Conservation (phyloP, 2,888 invertebrate species). For the Proisotoma minuta region DNA sequence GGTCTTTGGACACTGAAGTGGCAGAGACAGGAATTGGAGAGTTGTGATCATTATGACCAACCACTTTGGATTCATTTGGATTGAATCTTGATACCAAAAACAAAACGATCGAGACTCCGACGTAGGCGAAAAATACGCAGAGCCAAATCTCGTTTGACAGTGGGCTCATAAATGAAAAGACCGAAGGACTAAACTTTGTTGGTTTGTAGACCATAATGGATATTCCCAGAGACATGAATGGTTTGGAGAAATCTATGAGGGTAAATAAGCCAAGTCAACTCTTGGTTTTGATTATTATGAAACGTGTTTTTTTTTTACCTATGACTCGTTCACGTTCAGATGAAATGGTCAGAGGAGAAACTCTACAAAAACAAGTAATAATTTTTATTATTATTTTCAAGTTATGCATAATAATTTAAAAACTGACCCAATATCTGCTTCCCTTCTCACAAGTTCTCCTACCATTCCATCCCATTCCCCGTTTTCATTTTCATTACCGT, state of each 20-base stretch:
- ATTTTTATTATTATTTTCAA: no score
- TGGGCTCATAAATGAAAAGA: conserved; percentile 96
- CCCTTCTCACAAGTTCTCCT: conserved; percentile 79
- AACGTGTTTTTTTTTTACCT: no score
- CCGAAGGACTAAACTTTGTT: conserved; percentile 73
- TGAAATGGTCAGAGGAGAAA: conserved; percentile 92
- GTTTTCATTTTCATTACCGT: conserved; percentile 71
- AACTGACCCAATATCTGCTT: no score
- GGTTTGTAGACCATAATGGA: conserved; percentile 78
- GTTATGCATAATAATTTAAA: no score
- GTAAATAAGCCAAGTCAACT: no score
- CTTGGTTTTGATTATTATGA: no score
- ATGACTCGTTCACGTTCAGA: conserved; percentile 88
- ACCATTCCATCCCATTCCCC: conserved; percentile 86
- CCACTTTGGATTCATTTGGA: conserved; percentile 93
- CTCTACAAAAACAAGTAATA: no score
- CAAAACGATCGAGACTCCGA: conserved; percentile 85
- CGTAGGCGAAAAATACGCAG: conserved; percentile 77
- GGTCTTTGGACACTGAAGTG: conserved; percentile 51
- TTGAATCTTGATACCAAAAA: conserved; percentile 96
- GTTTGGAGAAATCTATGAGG: conserved; percentile 74
- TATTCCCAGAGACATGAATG: conserved; percentile 93
- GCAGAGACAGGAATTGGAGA: conserved; percentile 45
- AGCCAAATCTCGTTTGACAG: conserved; percentile 97
- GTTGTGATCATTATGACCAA: no score